These are phyloP conservation scores for Schizaphis graminum DNA, from an alignment of 2,888 invertebrate species.

Conservation along the genomic window DNA sequence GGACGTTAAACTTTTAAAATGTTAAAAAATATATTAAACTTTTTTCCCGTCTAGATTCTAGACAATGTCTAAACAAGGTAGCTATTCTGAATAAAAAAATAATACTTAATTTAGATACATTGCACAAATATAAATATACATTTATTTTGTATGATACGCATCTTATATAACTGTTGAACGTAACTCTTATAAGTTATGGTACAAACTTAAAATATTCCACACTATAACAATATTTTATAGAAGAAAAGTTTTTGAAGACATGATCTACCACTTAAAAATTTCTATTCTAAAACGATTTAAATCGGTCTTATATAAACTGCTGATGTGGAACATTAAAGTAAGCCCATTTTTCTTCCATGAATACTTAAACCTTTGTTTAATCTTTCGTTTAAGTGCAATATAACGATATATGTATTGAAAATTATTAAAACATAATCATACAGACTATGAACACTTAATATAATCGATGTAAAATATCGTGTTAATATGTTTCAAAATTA, in stretches of 20 bases:
- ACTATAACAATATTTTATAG: slow-evolving; percentile 25
- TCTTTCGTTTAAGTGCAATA: background rate
- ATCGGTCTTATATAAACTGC: slow-evolving; percentile 28
- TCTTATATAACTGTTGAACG: slow-evolving; percentile 20
- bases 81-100: background rate
- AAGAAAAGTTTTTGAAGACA: slow-evolving; percentile 26
- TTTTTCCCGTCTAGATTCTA: background rate
- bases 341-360: background rate
- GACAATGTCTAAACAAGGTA: background rate
- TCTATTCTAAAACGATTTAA: slow-evolving; percentile 35
- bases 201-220: slow-evolving; percentile 15
- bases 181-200: slow-evolving; percentile 2
- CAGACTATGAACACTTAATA: background rate
- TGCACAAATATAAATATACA: background rate
- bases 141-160: background rate
- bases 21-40: background rate
- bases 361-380: background rate
- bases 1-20: background rate
- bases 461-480: background rate
- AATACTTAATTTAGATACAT: background rate
- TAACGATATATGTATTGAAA: background rate
- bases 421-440: background rate
- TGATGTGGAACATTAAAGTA: slow-evolving; percentile 7
- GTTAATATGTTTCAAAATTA: background rate
- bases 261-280: slow-evolving; percentile 35